phyloP scores from a whole-genome alignment of 2,113 vertebrate species.

The Colinus virginianus region DNA sequence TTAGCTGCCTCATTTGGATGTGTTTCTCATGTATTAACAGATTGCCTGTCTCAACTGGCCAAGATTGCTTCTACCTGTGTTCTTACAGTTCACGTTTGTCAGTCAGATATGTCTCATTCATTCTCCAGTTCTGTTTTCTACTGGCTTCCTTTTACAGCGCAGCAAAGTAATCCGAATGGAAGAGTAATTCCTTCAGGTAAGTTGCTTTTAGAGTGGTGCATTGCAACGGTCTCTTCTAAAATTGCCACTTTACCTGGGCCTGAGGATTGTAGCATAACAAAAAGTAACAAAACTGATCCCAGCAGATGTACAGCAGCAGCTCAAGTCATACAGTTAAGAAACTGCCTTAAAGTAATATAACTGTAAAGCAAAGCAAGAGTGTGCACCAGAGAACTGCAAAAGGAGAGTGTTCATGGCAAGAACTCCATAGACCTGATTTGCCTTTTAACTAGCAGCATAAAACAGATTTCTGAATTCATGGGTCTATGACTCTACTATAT shows the following conservation, averaged over 20 bases:
- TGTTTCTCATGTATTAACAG: not conserved
- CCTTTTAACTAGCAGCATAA: not conserved
- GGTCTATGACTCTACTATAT: not conserved
- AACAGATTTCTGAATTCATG: not conserved
- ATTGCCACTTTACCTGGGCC: not conserved
- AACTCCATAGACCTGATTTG: not conserved
- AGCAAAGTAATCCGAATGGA: not conserved
- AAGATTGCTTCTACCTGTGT: not conserved
- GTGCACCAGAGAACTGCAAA: not conserved
- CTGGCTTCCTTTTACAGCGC: not conserved
- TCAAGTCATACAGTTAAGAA: not conserved
- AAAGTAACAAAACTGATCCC: not conserved
- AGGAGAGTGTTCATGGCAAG: fast-evolving
- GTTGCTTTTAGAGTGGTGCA: not conserved
- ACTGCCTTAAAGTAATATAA: not conserved
- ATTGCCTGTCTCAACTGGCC: not conserved
- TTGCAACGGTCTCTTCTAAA: not conserved
- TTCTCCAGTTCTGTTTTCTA: not conserved
- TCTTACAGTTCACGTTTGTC: not conserved
- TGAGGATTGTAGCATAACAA: not conserved
- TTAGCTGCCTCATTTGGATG: not conserved
- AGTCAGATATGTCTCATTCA: not conserved
- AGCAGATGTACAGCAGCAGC: not conserved
- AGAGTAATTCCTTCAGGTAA: not conserved
- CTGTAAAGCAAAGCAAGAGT: not conserved